These are phyloP conservation scores for Eublepharis macularius DNA, from an alignment of 2,113 vertebrate genomes.

Conservation along the genomic window DNA sequence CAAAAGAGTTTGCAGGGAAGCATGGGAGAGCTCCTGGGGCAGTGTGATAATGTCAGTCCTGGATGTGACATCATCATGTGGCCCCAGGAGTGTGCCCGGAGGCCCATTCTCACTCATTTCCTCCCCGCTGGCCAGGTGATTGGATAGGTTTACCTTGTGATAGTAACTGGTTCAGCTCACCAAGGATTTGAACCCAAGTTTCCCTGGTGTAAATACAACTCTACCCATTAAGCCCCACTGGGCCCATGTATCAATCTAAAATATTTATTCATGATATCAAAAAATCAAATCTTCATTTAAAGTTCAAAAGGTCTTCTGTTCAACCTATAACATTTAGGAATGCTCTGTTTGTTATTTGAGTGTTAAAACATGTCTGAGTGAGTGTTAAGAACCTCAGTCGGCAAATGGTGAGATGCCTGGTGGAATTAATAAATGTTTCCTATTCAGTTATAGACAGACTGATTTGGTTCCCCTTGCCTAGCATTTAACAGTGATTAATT, in stretches of 20 bases:
- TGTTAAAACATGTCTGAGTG: neutral
- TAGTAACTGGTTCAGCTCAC: neutral
- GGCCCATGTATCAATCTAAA: slow-evolving; percentile 1
- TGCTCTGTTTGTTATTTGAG: slow-evolving; percentile 16
- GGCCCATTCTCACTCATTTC: too few species aligned
- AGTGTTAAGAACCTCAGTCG: slow-evolving; percentile 31
- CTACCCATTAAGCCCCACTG: neutral
- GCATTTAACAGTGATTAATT: neutral
- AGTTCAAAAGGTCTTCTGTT: neutral
- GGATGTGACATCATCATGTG: too few species aligned
- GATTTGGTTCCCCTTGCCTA: neutral
- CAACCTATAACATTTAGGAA: slow-evolving; percentile 31
- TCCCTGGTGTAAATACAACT: neutral
- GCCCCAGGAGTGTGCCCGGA: too few species aligned
- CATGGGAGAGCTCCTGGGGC: too few species aligned
- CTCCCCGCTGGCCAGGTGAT: too few species aligned
- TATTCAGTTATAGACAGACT: slow-evolving; percentile 11
- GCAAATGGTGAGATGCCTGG: neutral
- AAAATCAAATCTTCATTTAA: slow-evolving; percentile 16
- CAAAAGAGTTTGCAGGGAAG: too few species aligned
- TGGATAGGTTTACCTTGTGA: too few species aligned
- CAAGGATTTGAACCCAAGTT: neutral
- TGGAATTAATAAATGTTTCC: slow-evolving; percentile 12
- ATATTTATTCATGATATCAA: neutral
- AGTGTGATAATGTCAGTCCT: too few species aligned